phyloP scores from a whole-genome alignment of 2,113 vertebrate species.

The Tretioscincus oriximinensis region DNA sequence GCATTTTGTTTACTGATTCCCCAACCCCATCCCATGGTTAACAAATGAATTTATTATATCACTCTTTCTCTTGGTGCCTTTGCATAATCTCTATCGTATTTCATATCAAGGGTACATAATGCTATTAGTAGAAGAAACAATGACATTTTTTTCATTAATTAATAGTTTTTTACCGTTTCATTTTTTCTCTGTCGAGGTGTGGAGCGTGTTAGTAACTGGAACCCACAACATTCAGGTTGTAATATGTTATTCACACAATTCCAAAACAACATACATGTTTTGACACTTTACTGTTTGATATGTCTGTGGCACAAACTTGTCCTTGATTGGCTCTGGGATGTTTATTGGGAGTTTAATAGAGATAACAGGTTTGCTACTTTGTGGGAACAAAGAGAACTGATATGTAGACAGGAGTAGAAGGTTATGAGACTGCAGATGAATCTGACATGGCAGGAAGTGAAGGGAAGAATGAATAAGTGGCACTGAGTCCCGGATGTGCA shows the following conservation, averaged over 20 bases:
- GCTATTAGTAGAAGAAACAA: neutral
- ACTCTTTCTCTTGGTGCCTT: neutral
- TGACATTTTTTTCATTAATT: neutral
- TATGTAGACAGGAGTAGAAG: conserved; percentile 34
- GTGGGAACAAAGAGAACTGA: conserved; percentile 33
- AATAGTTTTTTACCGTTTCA: conserved; percentile 29
- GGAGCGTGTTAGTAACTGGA: neutral
- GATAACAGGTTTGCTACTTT: conserved; percentile 39
- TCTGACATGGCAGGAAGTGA: conserved; percentile 56
- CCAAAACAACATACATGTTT: no score
- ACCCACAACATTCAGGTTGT: fast-evolving
- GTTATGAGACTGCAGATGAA: conserved; percentile 46
- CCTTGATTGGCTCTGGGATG: neutral
- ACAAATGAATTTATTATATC: neutral
- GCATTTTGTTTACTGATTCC: neutral
- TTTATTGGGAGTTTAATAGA: conserved; percentile 10
- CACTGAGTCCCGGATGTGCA: conserved; percentile 57
- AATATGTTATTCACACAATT: neutral
- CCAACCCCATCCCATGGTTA: neutral
- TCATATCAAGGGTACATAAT: neutral
- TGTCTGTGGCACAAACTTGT: conserved; percentile 12
- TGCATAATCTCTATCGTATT: no score
- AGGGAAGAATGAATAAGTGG: conserved; percentile 67
- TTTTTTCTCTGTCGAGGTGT: neutral
- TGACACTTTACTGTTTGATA: neutral